These are phyloP conservation scores for Rhagium mordax DNA, from an alignment of 2,888 invertebrate species.

Conservation along the genomic window DNA sequence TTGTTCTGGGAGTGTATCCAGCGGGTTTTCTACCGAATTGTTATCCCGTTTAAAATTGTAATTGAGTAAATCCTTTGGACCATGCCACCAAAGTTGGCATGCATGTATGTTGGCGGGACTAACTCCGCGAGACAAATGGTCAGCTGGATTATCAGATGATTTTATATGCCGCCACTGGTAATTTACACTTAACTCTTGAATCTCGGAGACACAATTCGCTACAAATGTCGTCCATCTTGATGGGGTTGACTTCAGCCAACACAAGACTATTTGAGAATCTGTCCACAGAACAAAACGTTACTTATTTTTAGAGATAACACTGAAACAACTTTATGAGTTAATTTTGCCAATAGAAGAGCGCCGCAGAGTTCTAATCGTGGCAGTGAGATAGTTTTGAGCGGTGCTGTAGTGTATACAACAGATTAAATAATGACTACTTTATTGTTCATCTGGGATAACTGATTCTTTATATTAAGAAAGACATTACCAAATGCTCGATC, in stretches of 20 bases:
- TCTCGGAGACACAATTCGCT: constrained; percentile 34
- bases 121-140: constrained; percentile 27
- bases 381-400: constrained; percentile 38
- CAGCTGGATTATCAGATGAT: constrained; percentile 35
- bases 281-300: constrained; percentile 23
- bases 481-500: too few species aligned
- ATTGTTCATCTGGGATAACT: too few species aligned
- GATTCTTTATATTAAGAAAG: too few species aligned
- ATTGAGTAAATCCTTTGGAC: constrained; percentile 17
- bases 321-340: constrained; percentile 12
- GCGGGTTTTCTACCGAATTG: not conserved
- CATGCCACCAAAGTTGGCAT: constrained; percentile 28
- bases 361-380: constrained; percentile 41
- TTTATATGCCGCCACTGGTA: constrained; percentile 32
- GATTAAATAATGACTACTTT: too few species aligned
- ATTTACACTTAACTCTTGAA: constrained; percentile 33
- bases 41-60: not conserved
- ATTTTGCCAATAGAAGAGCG: constrained; percentile 32
- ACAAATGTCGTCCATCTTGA: constrained; percentile 39
- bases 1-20: not conserved
- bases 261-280: constrained; percentile 38
- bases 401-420: too few species aligned
- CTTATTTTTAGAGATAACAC: not conserved
- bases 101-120: not conserved
- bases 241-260: constrained; percentile 31